Conservation (phyloP, 2,888 invertebrate genomes). For the Chymomyza amoena region DNA sequence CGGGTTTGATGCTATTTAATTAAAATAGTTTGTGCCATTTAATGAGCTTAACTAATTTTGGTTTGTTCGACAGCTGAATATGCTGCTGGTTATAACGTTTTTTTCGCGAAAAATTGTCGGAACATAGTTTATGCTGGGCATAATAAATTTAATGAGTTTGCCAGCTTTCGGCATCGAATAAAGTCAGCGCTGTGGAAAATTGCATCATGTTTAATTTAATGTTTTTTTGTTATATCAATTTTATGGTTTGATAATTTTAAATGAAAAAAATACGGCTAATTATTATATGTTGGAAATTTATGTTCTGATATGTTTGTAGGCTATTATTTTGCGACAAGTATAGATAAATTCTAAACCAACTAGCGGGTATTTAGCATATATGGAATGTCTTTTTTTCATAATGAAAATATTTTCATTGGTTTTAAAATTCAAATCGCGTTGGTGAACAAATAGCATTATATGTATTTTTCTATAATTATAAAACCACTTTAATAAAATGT, state of each 20-base stretch:
- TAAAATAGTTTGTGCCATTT: slow-evolving; percentile 42
- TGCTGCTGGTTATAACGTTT: slow-evolving; percentile 18
- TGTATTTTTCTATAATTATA: not conserved
- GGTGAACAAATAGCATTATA: not conserved
- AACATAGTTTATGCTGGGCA: slow-evolving; percentile 6
- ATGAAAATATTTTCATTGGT: no score
- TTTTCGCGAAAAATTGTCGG: slow-evolving; percentile 15
- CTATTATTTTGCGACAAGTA: not conserved
- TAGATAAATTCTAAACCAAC: no score
- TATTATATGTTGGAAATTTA: not conserved
- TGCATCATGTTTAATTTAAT: slow-evolving; percentile 33
- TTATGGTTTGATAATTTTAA: not conserved
- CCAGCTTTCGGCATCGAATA: slow-evolving; percentile 36
- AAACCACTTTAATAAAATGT: not conserved
- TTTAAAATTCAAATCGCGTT: no score
- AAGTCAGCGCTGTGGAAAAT: slow-evolving; percentile 40
- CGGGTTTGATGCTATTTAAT: slow-evolving; percentile 33
- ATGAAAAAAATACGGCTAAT: not conserved
- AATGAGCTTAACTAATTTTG: slow-evolving; percentile 56
- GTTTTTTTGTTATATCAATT: not conserved
- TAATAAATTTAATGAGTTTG: slow-evolving; percentile 34
- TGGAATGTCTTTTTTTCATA: no score
- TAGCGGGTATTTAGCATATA: no score
- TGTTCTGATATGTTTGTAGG: not conserved
- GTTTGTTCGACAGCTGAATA: slow-evolving; percentile 35